phyloP scores from a whole-genome alignment of 2,888 invertebrate genomes.

The Digitonthophagus gazella region DNA sequence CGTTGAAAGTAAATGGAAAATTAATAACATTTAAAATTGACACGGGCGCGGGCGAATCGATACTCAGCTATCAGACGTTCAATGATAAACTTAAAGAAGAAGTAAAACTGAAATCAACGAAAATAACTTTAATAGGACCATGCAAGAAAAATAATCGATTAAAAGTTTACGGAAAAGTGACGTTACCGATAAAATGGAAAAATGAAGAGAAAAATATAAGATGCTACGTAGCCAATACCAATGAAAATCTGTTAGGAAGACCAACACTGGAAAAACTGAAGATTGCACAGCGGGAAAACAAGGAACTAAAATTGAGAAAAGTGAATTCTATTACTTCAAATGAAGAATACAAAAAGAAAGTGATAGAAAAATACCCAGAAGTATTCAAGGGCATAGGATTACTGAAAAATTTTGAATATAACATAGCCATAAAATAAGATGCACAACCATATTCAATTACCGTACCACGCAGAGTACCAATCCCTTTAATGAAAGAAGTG shows the following conservation, averaged over 20 bases:
- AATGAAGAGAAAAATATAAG: no score
- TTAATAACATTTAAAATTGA: constrained; percentile 23
- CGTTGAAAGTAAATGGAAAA: neutral
- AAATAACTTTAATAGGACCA: constrained; percentile 2
- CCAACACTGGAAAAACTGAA: no score
- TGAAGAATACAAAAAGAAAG: neutral
- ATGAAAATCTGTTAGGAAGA: no score
- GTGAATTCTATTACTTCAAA: neutral
- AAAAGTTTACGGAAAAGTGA: no score
- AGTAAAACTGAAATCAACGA: neutral
- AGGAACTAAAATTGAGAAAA: no score
- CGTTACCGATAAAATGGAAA: no score
- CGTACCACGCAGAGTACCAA: constrained; percentile 39
- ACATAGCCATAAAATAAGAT: constrained; percentile 34
- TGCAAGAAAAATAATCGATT: neutral
- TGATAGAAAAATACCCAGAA: constrained; percentile 1
- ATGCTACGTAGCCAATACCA: no score
- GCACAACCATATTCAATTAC: constrained; percentile 37
- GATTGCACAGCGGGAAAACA: no score
- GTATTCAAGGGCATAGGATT: neutral
- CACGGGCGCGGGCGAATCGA: constrained; percentile 24
- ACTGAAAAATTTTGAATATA: constrained; percentile 28
- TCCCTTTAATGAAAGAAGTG: constrained; percentile 39
- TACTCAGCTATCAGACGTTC: constrained; percentile 7
- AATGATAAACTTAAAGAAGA: constrained; percentile 13